Evolutionary conservation across 2,888 invertebrate genomes (phyloP), one percentile per base, ranked within the genome.

Genomic region (Liopterus haemorrhoidalis): DNA sequence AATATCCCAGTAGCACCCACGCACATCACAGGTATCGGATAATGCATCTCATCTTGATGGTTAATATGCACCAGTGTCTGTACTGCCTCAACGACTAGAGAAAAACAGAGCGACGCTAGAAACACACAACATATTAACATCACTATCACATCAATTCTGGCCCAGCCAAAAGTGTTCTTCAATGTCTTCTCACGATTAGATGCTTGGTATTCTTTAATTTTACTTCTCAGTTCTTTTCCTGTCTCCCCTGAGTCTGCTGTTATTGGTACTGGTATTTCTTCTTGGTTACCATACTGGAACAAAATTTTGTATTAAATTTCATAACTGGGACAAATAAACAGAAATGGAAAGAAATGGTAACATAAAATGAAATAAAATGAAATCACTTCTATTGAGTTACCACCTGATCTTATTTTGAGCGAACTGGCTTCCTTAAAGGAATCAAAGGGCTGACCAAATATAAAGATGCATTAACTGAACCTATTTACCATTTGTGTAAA

Each of bases 131-230:
- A 85, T 2, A 85, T 80, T 30, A 91, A 69, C 71, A 87, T 81
- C 28, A 85, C 83, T 5, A 91, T 73, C n/a, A 92, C 84, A 59
- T 92, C 90, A 39, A 91, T 85, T 51, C 92, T 78, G 2, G 90
- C 86, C 92, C 92, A 92, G 5, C 92, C 92, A 59, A 93, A 93
- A 0, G 92, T 93, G 65, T 91, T 92, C 49, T 83, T 81, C 46
- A 91, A 71, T 51, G 74, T 73, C 24, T 71, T 70, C 54, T 84
- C 85, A 3, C 66, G 77, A 55, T 62, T 74, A 59, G 62, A 46
- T 9, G 50, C 46, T 4, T 46, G 33, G 1, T 42, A n/a, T n/a
- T 19, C 1, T 56, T 53, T 20, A 50, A 21, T 35, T 55, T 49
- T 2, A 21, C 21, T 59, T 57, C 30, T 49, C 48, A 20, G 52